Conservation (phyloP, 2,888 invertebrate genomes). For the Tenthredo scrophulariae region DNA sequence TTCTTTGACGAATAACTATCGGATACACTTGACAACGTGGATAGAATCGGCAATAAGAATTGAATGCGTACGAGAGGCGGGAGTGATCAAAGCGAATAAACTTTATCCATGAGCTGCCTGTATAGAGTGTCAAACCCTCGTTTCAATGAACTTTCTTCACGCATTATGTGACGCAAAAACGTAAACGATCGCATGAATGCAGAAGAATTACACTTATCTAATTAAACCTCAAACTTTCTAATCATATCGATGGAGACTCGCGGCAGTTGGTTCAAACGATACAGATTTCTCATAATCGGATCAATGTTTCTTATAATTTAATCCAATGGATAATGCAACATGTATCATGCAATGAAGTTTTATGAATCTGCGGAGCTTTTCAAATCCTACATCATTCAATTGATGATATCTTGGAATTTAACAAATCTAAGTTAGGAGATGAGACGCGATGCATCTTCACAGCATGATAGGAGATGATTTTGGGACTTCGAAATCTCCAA, state of each 20-base stretch:
- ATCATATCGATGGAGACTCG: not conserved
- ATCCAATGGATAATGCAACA: no score
- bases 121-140: not conserved
- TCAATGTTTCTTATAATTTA: not conserved
- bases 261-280: not conserved
- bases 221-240: not conserved
- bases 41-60: constrained; percentile 41
- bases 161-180: not conserved
- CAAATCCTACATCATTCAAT: no score
- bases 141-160: not conserved
- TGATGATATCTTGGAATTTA: no score
- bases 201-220: not conserved
- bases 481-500: not conserved
- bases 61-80: constrained; percentile 12
- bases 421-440: not conserved
- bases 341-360: not conserved
- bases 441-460: not conserved
- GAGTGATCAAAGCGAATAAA: constrained; percentile 27
- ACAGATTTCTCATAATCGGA: not conserved
- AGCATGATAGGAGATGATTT: not conserved
- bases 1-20: constrained; percentile 44
- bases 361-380: not conserved
- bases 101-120: not conserved
- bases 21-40: constrained; percentile 41
- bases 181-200: not conserved